Percentiles rank a stretch among this genome's conserved stretches.
Evolutionary conservation across 2,888 invertebrate species (phyloP).

Genomic region (Sesamia inferens): DNA sequence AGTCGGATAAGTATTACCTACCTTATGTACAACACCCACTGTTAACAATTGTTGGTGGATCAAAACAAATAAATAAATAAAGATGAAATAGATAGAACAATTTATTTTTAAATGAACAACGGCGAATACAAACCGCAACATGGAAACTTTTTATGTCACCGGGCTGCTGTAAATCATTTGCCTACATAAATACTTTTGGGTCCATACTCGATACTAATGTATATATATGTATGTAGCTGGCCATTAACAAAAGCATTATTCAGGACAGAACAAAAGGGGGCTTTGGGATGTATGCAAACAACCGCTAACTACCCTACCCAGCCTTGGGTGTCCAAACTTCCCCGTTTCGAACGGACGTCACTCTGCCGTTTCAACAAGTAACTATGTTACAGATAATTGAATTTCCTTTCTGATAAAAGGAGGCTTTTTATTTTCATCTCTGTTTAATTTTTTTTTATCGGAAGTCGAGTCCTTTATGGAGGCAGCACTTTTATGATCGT

Average conservation of each 20-base stretch:
- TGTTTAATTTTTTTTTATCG: constrained; percentile 44
- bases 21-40: too few relatives aligned
- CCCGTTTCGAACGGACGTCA: constrained; percentile 66
- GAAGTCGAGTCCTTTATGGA: constrained; percentile 43
- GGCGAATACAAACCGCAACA: constrained; percentile 36
- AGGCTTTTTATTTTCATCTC: constrained; percentile 50
- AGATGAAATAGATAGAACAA: constrained; percentile 19
- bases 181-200: constrained; percentile 34
- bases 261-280: constrained; percentile 57
- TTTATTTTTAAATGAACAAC: constrained; percentile 33
- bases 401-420: constrained; percentile 64
- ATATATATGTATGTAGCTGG: constrained; percentile 25
- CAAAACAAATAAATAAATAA: too few relatives aligned
- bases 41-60: too few relatives aligned
- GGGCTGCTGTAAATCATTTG: constrained; percentile 44
- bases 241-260: constrained; percentile 58
- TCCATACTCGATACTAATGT: constrained; percentile 14
- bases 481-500: constrained; percentile 19
- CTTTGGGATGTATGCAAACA: constrained; percentile 77
- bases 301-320: constrained; percentile 67
- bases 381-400: constrained; percentile 74
- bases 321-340: constrained; percentile 62
- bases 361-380: constrained; percentile 65
- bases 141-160: constrained; percentile 52
- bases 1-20: too few relatives aligned